phyloP scores from a whole-genome alignment of 35 echinoderm and acorn worm species.

The Nesometra sesokonis region DNA sequence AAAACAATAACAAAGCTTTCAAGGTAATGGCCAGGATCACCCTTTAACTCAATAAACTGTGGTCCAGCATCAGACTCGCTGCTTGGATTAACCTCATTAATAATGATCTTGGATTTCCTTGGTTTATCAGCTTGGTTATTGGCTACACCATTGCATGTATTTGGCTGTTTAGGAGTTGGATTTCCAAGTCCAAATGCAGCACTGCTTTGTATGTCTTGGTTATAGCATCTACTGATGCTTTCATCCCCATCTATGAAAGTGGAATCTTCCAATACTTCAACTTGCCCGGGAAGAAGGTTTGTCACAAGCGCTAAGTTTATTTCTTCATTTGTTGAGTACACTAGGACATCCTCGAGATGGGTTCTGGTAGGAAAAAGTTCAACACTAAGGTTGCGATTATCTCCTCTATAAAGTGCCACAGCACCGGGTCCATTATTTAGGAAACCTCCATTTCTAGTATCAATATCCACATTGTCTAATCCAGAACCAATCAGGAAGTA shows the following conservation, averaged over 20 bases:
- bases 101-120: slow-evolving; percentile 8
- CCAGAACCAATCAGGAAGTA: slow-evolving; percentile 41
- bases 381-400: slow-evolving; percentile 13
- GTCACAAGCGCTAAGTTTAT: slow-evolving; percentile 13
- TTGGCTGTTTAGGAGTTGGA: slow-evolving; percentile 43
- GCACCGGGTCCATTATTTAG: slow-evolving; percentile 48
- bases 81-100: slow-evolving; percentile 71
- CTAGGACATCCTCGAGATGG: slow-evolving; percentile 58
- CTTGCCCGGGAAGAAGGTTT: slow-evolving; percentile 42
- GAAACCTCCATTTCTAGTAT: neutral
- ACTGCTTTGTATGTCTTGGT: neutral
- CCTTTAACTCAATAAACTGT: slow-evolving; percentile 63
- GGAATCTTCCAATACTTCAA: slow-evolving; percentile 28
- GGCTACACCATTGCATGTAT: slow-evolving; percentile 21
- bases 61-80: neutral
- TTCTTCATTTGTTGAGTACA: slow-evolving; percentile 36
- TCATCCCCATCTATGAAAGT: slow-evolving; percentile 31
- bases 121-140: neutral
- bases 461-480: slow-evolving; percentile 11
- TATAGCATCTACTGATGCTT: slow-evolving; percentile 54
- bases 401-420: slow-evolving; percentile 60
- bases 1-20: slow-evolving; percentile 47
- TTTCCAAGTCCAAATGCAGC: slow-evolving; percentile 37
- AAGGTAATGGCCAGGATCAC: slow-evolving; percentile 10
- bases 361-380: slow-evolving; percentile 24